Evolutionary conservation across 2,888 invertebrate species (phyloP), one percentile per base, ranked within the genome.

Genomic region (Tachina fera): DNA sequence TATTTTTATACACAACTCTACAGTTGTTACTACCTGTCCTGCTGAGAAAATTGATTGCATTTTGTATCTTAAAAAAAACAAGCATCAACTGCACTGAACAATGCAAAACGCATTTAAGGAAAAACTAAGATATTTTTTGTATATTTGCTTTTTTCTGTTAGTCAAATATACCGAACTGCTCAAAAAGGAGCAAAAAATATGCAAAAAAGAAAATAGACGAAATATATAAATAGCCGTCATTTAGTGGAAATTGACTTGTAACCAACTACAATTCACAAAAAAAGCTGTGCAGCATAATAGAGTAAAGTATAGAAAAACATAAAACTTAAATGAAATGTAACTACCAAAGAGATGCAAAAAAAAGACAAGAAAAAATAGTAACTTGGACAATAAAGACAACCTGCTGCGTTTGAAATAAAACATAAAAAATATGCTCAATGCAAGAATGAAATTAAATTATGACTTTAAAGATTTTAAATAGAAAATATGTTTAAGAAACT

Each of bases 1-100:
- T 9, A 58, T 41, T 61, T 68, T 47, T 65, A 49, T 63, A 45
- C 41, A 77, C 45, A 72, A 56, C 65, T 49, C n/a, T 14, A 60
- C 67, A 79, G 60, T 68, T 70, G 67, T 65, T 78, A 51, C 80
- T 84, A 84, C 83, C 86, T 87, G 80, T 87, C 86, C 86, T 84
- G 86, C 86, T 87, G 86, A 19, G 86, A 84, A 80, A 84, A 87
- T 87, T 87, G 86, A 87, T 87, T 87, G 86, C 86, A 87, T 87
- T 87, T 87, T 81, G 80, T 84, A 79, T 71, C 80, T 71, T 75
- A 4, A 31, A 31, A 31, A 31, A 31, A 58, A 47, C n/a, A 13
- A 75, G 51, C 58, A 45, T 22, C 74, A 82, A 86, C 65, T 86
- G 76, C 79, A 75, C 31, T 19, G 43, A 76, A 71, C 78, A 81